Conservation (phyloP, 2,888 invertebrate genomes). For the Silvanus unidentatus region DNA sequence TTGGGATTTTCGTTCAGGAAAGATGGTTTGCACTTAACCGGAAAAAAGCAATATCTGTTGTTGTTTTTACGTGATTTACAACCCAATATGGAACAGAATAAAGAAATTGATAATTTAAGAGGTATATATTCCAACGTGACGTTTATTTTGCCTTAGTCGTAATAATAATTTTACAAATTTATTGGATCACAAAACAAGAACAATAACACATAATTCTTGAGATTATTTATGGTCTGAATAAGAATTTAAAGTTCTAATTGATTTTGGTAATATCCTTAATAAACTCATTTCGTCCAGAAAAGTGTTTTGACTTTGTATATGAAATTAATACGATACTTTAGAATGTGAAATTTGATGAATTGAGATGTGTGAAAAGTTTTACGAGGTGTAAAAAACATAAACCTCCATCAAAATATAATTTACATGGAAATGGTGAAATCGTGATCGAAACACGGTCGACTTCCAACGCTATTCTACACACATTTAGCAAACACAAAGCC, state of each 20-base stretch:
- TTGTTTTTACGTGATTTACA: slow-evolving; percentile 4
- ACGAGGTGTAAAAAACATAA: slow-evolving; percentile 18
- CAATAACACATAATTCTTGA: background rate
- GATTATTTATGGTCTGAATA: no score
- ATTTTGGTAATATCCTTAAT: no score
- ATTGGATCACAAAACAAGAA: background rate
- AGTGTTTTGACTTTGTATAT: no score
- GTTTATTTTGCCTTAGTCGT: slow-evolving; percentile 4
- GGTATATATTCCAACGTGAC: background rate
- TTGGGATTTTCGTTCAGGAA: slow-evolving; percentile 1
- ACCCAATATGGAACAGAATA: slow-evolving; percentile 5
- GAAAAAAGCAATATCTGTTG: slow-evolving; percentile 7
- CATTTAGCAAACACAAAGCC: slow-evolving; percentile 30
- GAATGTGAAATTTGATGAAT: slow-evolving; percentile 1
- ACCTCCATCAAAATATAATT: slow-evolving; percentile 27
- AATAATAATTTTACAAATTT: slow-evolving; percentile 5
- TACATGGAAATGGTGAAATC: slow-evolving; percentile 28
- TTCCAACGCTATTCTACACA: slow-evolving; percentile 24
- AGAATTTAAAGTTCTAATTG: no score
- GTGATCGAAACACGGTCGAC: slow-evolving; percentile 23
- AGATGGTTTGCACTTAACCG: slow-evolving; percentile 6
- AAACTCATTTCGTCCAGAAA: no score
- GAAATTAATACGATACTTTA: no score
- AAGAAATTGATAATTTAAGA: slow-evolving; percentile 7
- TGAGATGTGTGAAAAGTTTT: slow-evolving; percentile 5